Base-by-base conservation (phyloP, 2,797 vertebrate genomes). In the Ptychobarbus kaznakovi region DNA sequence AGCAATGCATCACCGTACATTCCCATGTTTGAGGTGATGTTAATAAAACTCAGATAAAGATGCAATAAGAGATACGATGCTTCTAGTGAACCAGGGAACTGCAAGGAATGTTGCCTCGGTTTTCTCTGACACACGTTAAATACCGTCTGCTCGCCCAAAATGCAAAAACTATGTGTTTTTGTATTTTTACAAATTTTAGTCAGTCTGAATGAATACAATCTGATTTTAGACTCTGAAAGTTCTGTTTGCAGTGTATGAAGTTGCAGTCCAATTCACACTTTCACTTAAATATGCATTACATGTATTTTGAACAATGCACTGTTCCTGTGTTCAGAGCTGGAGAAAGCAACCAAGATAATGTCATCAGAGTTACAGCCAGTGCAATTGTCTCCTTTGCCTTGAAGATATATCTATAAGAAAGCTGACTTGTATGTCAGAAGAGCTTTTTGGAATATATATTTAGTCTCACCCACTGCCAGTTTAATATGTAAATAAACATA, bases 11-110 rank as follows among this genome's bases (percentile, higher is more conserved):
- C n/a, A n/a, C n/a, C n/a, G n/a, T 95, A 94, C 87, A 94, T 94
- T 94, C 93, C 91, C 92, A 92, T 94, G 91, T 95, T 94, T 92
- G 89, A 93, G 89, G 90, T 44, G 83, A 93, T 72, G 83, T 91
- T 90, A 83, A 83, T 90, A 81, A 91, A 93, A 94, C 94, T 94
- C 94, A 73, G 88, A 82, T 90, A 74, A 72, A 93, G 90, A 93
- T 92, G 90, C 89, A 89, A 88, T 85, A 80, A 87, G 89, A 93
- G 92, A 92, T 77, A 81, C 69, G 78, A 82, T 40, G 56, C 66
- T 65, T 85, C 63, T 58, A 58, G 63, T 81, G 63, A 66, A 56
- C 61, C 80, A 44, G 22, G 72, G 63, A 80, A 77, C 70, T 61
- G 35, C 38, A 25, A 42, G 65, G 80, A 88, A 88, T 82, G 76